phyloP scores from a whole-genome alignment of 2,113 vertebrate species.

The Nothobranchius furzeri region DNA sequence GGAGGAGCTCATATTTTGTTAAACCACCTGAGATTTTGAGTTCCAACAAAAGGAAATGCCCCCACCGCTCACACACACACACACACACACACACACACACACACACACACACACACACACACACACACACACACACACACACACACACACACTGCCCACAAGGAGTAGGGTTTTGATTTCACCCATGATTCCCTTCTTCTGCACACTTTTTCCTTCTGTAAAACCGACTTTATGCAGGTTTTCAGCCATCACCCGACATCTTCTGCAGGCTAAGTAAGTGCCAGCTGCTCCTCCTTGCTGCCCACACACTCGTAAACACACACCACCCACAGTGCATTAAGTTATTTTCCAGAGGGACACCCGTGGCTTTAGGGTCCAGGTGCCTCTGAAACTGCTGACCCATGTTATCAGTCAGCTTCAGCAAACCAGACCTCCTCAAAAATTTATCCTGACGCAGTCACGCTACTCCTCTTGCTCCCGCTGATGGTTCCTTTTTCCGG shows the following conservation, averaged over 20 bases:
- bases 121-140: no score
- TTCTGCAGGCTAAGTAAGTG: constrained; percentile 43
- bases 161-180: constrained; percentile 64
- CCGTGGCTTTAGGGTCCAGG: constrained; percentile 66
- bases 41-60: constrained; percentile 8
- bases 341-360: constrained; percentile 58
- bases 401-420: constrained; percentile 71
- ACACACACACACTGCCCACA: no score
- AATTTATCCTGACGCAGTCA: constrained; percentile 68
- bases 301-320: constrained; percentile 13
- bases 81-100: no score
- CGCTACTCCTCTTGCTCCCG: constrained; percentile 25
- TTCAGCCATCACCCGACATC: constrained; percentile 53
- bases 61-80: constrained; percentile 56
- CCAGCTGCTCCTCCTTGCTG: constrained; percentile 1
- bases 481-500: constrained; percentile 48
- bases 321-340: constrained; percentile 47
- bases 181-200: constrained; percentile 64
- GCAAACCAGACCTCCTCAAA: constrained; percentile 48
- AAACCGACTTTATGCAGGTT: constrained; percentile 65
- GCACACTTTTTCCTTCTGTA: constrained; percentile 20
- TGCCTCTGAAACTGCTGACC: constrained; percentile 63
- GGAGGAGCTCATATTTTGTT: constrained; percentile 15
- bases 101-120: no score
- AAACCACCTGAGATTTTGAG: neutral